phyloP scores from a whole-genome alignment of 2,888 invertebrate genomes.

The Morinoia aosen region DNA sequence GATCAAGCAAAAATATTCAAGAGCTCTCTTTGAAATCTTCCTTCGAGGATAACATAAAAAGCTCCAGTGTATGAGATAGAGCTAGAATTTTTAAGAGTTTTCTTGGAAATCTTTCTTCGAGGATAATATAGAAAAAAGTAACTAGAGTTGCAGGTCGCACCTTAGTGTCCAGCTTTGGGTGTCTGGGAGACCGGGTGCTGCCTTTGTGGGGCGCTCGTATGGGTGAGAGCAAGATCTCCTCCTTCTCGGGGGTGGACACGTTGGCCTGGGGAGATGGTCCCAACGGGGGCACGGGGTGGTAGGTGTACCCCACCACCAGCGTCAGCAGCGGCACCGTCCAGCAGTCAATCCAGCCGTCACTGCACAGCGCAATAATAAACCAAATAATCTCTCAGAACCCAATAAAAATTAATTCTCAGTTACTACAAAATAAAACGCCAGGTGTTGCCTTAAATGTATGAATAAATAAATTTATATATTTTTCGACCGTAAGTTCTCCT shows the following conservation, averaged over 20 bases:
- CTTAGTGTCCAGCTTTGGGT: constrained; percentile 77
- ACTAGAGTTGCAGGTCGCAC: neutral
- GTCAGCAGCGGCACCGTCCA: constrained; percentile 97
- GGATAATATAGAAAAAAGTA: too few relatives aligned
- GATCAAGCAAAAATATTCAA: too few relatives aligned
- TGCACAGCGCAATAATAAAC: constrained; percentile 66
- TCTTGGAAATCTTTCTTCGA: too few relatives aligned
- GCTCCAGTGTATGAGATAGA: too few relatives aligned
- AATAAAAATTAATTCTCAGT: neutral
- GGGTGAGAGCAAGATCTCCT: constrained; percentile 91
- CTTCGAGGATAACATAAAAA: too few relatives aligned
- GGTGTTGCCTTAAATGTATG: too few relatives aligned
- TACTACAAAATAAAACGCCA: neutral
- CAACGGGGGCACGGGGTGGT: constrained; percentile 91
- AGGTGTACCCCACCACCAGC: constrained; percentile 89
- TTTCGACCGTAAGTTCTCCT: too few relatives aligned
- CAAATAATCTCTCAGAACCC: constrained; percentile 37
- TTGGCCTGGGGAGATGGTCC: constrained; percentile 91
- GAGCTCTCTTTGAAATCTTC: too few relatives aligned
- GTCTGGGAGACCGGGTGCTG: constrained; percentile 89
- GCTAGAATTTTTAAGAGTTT: too few relatives aligned
- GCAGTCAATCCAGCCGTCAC: constrained; percentile 92
- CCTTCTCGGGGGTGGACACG: constrained; percentile 93
- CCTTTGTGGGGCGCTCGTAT: constrained; percentile 82
- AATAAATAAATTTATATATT: too few relatives aligned